Evolutionary conservation across 2,797 vertebrate genomes (phyloP), one percentile per base, ranked within the genome.

Genomic region (Schizothorax lantsangensis): DNA sequence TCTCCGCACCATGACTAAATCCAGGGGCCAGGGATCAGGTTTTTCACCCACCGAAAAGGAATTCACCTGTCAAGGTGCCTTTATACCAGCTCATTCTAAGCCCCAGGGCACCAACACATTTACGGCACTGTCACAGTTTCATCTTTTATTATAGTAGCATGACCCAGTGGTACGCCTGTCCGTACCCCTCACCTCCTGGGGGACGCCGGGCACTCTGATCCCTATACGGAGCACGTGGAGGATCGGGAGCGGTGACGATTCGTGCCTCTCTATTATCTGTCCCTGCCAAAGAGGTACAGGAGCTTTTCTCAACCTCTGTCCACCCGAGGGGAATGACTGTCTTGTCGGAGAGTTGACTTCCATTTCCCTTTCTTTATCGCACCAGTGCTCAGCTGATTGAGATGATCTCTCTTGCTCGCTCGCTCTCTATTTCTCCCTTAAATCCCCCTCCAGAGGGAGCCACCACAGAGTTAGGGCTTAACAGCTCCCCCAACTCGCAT

Each of bases 221-320:
- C 78, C 64, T 75, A 88, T 84, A 86, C 72, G 33, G 54, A 84
- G 84, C 74, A 79, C 8, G 75, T 71, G 17, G 40, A 86, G 30
- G 64, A 83, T 80, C 62, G 78, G 81, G 43, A 84, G 57, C 23
- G 15, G 68, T 81, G 86, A 87, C 17, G 64, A 90, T 87, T 88
- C 79, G 73, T 80, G 59, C 84, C 74, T 83, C 57, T 78, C 71
- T 87, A 86, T 90, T 88, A 88, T 90, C 89, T 86, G 72, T 75
- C 79, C 23, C 84, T 81, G 82, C 84, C 79, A 86, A 83, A 84
- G 72, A 89, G 89, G 84, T 89, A 84, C 57, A 84, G 83, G 72
- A 88, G 88, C 69, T 90, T 90, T 90, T 89, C 82, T 86, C 84
- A 88, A 86, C 88, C 86, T 83, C 83, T 68, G 83, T 87, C 80